Percentiles rank a stretch among this genome's conserved stretches.
Conservation (phyloP, 2,113 vertebrate species). For the Hyla sarda region DNA sequence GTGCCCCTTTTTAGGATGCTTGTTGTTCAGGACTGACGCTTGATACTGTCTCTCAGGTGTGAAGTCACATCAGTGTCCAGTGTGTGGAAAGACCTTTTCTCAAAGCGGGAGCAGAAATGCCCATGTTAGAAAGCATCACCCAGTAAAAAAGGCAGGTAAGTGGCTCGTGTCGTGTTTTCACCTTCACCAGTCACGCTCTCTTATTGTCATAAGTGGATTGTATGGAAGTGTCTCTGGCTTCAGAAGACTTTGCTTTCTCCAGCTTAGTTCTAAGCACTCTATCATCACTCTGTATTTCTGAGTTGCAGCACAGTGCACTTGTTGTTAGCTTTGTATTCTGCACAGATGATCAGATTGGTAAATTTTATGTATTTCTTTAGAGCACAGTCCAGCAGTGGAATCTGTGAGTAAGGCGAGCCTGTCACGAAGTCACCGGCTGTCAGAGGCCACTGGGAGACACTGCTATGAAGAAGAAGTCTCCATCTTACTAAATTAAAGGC, state of each 20-base stretch:
- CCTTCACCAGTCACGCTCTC: not conserved
- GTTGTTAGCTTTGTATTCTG: not conserved
- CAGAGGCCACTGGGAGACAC: constrained; percentile 79
- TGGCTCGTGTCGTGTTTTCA: not conserved
- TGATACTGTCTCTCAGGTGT: constrained; percentile 75
- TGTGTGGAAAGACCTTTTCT: constrained; percentile 96
- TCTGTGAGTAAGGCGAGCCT: constrained; percentile 75
- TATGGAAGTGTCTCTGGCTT: not conserved
- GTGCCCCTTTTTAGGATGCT: too few relatives aligned
- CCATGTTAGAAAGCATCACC: constrained; percentile 93
- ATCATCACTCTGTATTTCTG: not conserved
- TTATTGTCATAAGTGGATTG: not conserved
- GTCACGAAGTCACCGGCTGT: constrained; percentile 76
- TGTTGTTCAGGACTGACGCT: not conserved
- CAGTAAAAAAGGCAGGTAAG: constrained; percentile 43
- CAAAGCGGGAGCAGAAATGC: constrained; percentile 97
- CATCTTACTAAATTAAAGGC: constrained; percentile 73
- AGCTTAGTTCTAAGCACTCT: too few relatives aligned
- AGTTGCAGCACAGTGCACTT: not conserved
- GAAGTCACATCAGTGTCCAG: constrained; percentile 94
- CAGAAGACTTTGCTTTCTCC: not conserved
- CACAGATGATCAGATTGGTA: not conserved
- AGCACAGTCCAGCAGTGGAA: not conserved
- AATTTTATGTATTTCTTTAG: not conserved
- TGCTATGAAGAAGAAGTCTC: constrained; percentile 79